These are phyloP conservation scores for Pyrgilauda ruficollis DNA, from an alignment of 2,113 vertebrate species.

Conservation along the genomic window DNA sequence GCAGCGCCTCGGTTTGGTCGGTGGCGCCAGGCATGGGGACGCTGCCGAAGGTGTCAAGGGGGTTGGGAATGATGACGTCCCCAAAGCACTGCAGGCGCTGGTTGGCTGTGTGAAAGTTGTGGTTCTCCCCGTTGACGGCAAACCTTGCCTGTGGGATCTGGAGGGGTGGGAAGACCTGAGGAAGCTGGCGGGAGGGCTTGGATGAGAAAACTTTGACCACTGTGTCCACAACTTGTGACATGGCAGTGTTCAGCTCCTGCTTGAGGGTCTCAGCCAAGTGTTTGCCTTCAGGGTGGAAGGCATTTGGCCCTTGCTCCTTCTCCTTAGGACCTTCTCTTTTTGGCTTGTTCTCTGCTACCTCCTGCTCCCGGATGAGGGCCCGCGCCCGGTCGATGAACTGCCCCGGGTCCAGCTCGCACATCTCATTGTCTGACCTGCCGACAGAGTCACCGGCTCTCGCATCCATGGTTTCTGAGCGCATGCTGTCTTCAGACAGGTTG, in stretches of 20 bases:
- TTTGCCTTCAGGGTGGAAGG: conserved; percentile 89
- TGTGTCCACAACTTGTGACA: conserved; percentile 97
- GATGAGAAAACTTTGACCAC: conserved; percentile 96
- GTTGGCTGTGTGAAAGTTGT: conserved; percentile 92
- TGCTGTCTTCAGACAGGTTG: conserved; percentile 95
- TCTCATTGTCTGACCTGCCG: conserved; percentile 86
- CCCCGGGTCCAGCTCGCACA: conserved; percentile 90
- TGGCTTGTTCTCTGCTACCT: conserved; percentile 82
- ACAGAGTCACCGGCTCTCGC: conserved; percentile 74
- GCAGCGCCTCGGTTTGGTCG: conserved; percentile 96
- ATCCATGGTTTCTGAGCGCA: conserved; percentile 90
- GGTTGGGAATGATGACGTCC: conserved; percentile 93
- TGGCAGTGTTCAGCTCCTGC: conserved; percentile 96
- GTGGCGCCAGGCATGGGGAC: conserved; percentile 85
- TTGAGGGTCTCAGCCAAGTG: conserved; percentile 95
- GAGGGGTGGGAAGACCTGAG: conserved; percentile 90
- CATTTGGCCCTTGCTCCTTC: conserved; percentile 76
- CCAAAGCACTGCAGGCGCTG: conserved; percentile 96
- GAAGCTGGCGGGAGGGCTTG: conserved; percentile 86
- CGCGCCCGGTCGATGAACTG: conserved; percentile 92
- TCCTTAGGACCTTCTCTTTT: conserved; percentile 85
- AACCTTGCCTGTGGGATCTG: conserved; percentile 87
- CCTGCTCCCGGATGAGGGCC: conserved; percentile 90
- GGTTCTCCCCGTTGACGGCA: conserved; percentile 88
- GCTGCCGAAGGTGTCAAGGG: conserved; percentile 87